Evolutionary conservation across 2,113 vertebrate species (phyloP).

Genomic region (Athene cunicularia): DNA sequence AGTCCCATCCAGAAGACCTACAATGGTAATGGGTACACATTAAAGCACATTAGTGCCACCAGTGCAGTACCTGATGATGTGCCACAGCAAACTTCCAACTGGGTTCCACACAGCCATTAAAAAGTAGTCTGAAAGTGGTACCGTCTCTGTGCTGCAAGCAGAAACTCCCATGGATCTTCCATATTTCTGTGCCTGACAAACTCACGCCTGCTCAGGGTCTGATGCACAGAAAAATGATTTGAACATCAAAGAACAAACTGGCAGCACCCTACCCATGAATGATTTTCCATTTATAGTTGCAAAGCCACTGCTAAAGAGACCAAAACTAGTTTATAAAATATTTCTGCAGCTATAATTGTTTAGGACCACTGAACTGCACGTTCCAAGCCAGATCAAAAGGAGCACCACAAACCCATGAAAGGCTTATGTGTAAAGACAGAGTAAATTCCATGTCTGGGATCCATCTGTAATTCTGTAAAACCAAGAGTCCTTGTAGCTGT

Average conservation of each 20-base stretch:
- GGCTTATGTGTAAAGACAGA: conserved; percentile 42
- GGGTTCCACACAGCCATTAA: neutral
- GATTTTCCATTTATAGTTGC: conserved; percentile 40
- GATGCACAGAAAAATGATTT: neutral
- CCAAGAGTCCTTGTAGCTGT: conserved; percentile 1
- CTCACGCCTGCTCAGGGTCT: neutral
- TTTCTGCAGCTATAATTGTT: conserved; percentile 53
- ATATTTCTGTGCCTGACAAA: neutral
- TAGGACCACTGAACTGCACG: conserved; percentile 37
- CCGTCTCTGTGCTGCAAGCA: neutral
- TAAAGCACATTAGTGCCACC: neutral
- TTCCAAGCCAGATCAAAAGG: conserved; percentile 63
- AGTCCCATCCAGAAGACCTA: neutral
- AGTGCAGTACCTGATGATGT: neutral
- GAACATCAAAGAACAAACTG: conserved; percentile 23
- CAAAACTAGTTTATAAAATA: conserved; percentile 37
- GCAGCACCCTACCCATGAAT: conserved; percentile 8
- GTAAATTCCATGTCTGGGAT: conserved; percentile 48
- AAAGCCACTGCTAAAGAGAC: conserved; percentile 36
- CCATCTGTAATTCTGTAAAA: conserved; percentile 55
- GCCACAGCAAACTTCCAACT: neutral
- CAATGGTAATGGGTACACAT: neutral
- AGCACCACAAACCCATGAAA: conserved; percentile 62
- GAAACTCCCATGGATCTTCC: neutral
- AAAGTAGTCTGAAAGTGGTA: neutral